These are phyloP conservation scores for Charina bottae DNA, from an alignment of 2,113 vertebrate genomes.

Conservation along the genomic window DNA sequence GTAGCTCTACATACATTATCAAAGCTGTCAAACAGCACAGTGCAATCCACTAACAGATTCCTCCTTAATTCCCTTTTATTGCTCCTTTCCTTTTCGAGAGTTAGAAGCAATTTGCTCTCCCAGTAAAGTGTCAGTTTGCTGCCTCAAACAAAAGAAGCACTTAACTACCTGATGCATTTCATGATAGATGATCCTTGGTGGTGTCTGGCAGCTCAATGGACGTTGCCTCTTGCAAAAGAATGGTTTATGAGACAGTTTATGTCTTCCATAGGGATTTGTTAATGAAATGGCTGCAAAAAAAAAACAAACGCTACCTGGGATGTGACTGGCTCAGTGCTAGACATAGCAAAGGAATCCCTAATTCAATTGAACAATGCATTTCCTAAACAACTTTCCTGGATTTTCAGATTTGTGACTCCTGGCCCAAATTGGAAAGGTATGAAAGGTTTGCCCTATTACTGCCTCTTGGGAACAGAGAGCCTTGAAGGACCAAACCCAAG, in stretches of 20 bases:
- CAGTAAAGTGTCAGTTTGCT: slow-evolving; percentile 6
- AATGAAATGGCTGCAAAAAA: slow-evolving; percentile 40
- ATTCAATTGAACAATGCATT: slow-evolving; percentile 2
- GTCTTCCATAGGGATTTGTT: slow-evolving; percentile 33
- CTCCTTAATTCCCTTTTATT: slow-evolving; percentile 42
- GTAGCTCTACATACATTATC: slow-evolving; percentile 50
- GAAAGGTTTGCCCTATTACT: neutral
- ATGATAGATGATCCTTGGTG: slow-evolving; percentile 29
- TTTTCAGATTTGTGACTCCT: neutral
- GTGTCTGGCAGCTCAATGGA: slow-evolving; percentile 25
- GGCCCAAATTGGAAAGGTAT: neutral
- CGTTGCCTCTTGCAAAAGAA: slow-evolving; percentile 5
- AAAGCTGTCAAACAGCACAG: slow-evolving; percentile 2
- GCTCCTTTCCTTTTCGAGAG: slow-evolving; percentile 13
- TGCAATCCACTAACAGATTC: slow-evolving; percentile 34
- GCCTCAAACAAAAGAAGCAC: slow-evolving; percentile 36
- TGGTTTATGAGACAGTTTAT: neutral
- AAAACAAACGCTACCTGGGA: neutral
- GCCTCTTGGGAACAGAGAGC: neutral
- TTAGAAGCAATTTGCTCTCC: slow-evolving; percentile 47
- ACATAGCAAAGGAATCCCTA: slow-evolving; percentile 43
- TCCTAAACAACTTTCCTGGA: slow-evolving; percentile 9
- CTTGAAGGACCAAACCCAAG: neutral
- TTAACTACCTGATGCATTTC: slow-evolving; percentile 28
- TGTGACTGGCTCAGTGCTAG: slow-evolving; percentile 47